These are phyloP conservation scores for Neoaliturus tenellus DNA, from an alignment of 2,888 invertebrate species.

Conservation along the genomic window DNA sequence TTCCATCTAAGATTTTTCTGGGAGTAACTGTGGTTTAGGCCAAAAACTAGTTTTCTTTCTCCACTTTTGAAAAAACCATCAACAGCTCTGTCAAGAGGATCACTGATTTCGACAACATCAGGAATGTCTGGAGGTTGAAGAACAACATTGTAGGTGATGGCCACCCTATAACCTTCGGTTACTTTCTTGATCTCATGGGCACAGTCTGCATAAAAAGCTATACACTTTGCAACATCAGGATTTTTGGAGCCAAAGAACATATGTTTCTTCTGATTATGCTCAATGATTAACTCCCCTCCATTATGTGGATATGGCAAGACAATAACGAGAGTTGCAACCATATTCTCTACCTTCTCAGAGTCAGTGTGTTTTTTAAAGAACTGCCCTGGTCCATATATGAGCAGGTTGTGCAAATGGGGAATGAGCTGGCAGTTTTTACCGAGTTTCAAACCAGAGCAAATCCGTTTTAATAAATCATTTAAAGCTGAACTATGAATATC, in stretches of 20 bases:
- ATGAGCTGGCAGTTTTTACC: not conserved
- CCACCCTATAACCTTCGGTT: conserved; percentile 1
- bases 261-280: not conserved
- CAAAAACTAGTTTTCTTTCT: not conserved
- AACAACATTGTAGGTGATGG: not conserved
- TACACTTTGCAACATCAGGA: not conserved
- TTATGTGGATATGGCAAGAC: conserved; percentile 9
- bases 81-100: not conserved
- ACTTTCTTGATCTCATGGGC: not conserved
- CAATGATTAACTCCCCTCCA: not conserved
- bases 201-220: not conserved
- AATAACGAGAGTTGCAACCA: conserved; percentile 25
- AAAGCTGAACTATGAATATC: not conserved
- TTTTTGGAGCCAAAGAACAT: conserved; percentile 20
- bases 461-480: not conserved
- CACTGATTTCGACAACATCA: not conserved
- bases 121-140: not conserved
- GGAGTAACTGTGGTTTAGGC: not conserved
- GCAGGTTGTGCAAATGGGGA: not conserved
- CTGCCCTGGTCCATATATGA: not conserved
- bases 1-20: not conserved
- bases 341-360: not conserved
- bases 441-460: not conserved
- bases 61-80: not conserved
- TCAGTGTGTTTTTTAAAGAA: not conserved